Conservation (phyloP, 92 coral and sea anemone species). For the Palythoa heliodiscus region DNA sequence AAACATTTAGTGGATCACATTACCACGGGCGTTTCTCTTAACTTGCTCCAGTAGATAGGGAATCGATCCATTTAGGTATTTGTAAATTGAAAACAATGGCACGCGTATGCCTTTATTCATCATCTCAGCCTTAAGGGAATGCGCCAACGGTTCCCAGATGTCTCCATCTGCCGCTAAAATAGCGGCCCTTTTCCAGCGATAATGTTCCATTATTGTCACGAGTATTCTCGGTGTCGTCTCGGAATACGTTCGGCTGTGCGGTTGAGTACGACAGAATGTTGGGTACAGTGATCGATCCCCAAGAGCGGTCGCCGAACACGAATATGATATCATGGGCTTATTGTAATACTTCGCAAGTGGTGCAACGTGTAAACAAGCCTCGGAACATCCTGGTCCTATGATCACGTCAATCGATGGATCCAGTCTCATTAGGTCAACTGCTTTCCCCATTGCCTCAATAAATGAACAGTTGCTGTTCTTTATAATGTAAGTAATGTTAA, state of each 20-base stretch:
- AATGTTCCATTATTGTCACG: constrained; percentile 55
- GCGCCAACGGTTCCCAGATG: constrained; percentile 76
- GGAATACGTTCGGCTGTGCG: constrained; percentile 80
- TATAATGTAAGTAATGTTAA: constrained; percentile 60
- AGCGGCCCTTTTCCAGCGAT: constrained; percentile 77
- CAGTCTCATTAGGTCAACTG: constrained; percentile 62
- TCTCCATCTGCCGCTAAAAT: constrained; percentile 65
- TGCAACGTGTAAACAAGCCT: constrained; percentile 62
- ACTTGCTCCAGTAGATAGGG: constrained; percentile 49
- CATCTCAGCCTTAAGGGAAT: constrained; percentile 40
- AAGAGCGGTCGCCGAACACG: constrained; percentile 73
- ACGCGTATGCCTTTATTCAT: constrained; percentile 40
- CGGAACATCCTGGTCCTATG: constrained; percentile 87
- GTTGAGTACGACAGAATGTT: constrained; percentile 80
- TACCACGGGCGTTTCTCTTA: constrained; percentile 78
- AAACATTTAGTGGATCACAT: neutral
- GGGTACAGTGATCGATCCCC: constrained; percentile 61
- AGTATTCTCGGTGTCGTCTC: constrained; percentile 55
- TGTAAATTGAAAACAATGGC: constrained; percentile 49
- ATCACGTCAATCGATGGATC: constrained; percentile 50
- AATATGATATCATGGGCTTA: constrained; percentile 75
- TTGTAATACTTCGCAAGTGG: constrained; percentile 74
- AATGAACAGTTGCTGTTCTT: constrained; percentile 59
- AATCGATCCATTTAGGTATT: constrained; percentile 1
- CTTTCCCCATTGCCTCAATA: constrained; percentile 51